Evolutionary conservation across 2,113 vertebrate genomes (phyloP).

Genomic region (Rynchops niger): DNA sequence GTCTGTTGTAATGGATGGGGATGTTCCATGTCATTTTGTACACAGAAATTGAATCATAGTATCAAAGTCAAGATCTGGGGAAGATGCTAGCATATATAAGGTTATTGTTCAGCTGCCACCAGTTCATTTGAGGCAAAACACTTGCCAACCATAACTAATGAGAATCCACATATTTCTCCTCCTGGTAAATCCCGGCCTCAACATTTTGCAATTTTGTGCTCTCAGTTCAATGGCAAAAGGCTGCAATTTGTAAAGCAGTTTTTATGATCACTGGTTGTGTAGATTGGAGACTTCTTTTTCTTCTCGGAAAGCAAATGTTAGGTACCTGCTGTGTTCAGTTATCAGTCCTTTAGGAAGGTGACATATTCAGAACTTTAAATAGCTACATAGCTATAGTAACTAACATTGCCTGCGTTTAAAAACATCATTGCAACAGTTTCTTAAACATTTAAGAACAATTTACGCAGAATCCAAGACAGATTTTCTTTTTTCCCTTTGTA

Average conservation of each 20-base stretch:
- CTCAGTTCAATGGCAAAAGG: conserved; percentile 45
- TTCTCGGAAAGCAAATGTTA: conserved; percentile 22
- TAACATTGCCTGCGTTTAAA: neutral
- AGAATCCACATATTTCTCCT: neutral
- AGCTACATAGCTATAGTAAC: neutral
- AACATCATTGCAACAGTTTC: neutral
- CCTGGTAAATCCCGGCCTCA: neutral
- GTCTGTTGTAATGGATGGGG: neutral
- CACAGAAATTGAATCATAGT: neutral
- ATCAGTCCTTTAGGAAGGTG: neutral
- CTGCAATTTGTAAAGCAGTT: conserved; percentile 45
- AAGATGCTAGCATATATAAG: neutral
- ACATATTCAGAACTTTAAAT: neutral
- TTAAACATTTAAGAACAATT: neutral
- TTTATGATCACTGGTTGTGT: conserved; percentile 8
- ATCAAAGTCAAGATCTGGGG: neutral
- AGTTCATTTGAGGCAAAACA: neutral
- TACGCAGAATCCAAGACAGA: neutral
- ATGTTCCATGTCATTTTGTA: neutral
- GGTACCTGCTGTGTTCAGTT: neutral
- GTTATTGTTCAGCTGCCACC: neutral
- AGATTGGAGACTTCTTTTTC: neutral
- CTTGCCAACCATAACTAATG: neutral
- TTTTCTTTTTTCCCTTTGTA: neutral
- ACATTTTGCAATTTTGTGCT: neutral